A percentile compares a stretch with the other conserved stretches of the same genome.
Evolutionary conservation across 2,797 vertebrate species (phyloP).

Genomic region (Leucoraja ocellata): DNA sequence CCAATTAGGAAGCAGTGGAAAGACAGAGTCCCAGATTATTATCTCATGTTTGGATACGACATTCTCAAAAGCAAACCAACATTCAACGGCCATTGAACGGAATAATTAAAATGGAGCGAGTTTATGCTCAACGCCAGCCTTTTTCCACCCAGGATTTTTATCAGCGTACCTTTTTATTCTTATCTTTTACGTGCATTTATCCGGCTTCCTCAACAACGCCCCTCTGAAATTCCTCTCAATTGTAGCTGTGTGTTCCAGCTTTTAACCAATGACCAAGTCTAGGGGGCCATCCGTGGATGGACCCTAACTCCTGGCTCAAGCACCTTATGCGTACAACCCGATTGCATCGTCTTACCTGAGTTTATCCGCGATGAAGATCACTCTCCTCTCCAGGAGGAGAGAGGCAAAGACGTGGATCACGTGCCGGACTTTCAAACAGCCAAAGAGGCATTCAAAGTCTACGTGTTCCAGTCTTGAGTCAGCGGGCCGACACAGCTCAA

Average conservation of each 20-base stretch:
- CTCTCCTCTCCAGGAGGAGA: constrained; percentile 85
- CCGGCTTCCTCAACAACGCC: neutral
- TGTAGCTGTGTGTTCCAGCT: neutral
- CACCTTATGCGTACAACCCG: neutral
- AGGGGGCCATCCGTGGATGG: neutral
- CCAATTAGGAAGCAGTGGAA: neutral
- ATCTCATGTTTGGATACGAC: neutral
- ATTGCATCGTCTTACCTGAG: constrained; percentile 66
- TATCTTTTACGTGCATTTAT: neutral
- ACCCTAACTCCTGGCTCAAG: neutral
- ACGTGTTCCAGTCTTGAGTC: constrained; percentile 91
- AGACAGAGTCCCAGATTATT: neutral
- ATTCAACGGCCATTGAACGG: neutral
- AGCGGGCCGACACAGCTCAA: constrained; percentile 82
- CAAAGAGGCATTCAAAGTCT: constrained; percentile 84
- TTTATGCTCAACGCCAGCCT: neutral
- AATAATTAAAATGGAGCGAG: neutral
- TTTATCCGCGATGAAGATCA: constrained; percentile 91
- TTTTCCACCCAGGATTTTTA: neutral
- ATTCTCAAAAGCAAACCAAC: neutral
- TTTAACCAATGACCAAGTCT: neutral
- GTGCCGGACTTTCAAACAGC: constrained; percentile 74
- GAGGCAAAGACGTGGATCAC: constrained; percentile 84
- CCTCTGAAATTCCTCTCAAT: neutral
- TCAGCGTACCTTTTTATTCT: neutral